phyloP scores from a whole-genome alignment of 2,888 invertebrate species.

The Serrognathus titanus region DNA sequence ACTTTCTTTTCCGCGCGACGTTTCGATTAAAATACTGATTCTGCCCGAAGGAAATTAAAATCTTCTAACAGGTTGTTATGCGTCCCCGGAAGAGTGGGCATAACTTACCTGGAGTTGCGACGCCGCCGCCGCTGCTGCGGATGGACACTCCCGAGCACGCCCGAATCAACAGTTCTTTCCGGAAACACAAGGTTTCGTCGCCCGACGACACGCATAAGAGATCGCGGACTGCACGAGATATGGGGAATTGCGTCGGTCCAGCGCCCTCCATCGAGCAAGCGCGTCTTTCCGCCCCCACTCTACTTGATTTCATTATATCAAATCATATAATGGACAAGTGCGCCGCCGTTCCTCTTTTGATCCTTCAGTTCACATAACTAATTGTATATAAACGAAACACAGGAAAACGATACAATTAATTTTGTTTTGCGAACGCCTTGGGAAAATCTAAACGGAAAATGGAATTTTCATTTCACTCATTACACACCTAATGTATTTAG shows the following conservation, averaged over 20 bases:
- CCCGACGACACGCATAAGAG: slow-evolving; percentile 23
- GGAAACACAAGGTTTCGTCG: slow-evolving; percentile 11
- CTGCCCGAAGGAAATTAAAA: too few relatives aligned
- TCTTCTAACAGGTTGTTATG: background rate
- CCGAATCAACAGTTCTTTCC: slow-evolving; percentile 24
- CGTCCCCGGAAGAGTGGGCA: slow-evolving; percentile 3
- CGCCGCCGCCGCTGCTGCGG: background rate
- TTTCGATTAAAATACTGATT: too few relatives aligned
- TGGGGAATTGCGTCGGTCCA: slow-evolving; percentile 22
- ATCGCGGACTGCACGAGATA: slow-evolving; percentile 22
- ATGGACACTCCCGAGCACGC: slow-evolving; percentile 15
- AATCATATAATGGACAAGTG: slow-evolving; percentile 3
- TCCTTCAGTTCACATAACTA: background rate
- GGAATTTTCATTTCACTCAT: too few relatives aligned
- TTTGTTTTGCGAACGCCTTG: too few relatives aligned
- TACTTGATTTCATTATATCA: slow-evolving; percentile 1
- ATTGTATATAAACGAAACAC: background rate
- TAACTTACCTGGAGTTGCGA: slow-evolving; percentile 15
- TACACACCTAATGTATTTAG: too few relatives aligned
- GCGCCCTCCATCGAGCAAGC: slow-evolving; percentile 24
- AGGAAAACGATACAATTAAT: too few relatives aligned
- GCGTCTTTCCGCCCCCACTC: slow-evolving; percentile 17
- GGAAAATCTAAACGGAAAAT: too few relatives aligned
- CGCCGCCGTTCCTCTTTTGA: background rate
- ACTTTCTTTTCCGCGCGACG: too few relatives aligned